phyloP scores from a whole-genome alignment of 2,888 invertebrate species.

The Rapana venosa region DNA sequence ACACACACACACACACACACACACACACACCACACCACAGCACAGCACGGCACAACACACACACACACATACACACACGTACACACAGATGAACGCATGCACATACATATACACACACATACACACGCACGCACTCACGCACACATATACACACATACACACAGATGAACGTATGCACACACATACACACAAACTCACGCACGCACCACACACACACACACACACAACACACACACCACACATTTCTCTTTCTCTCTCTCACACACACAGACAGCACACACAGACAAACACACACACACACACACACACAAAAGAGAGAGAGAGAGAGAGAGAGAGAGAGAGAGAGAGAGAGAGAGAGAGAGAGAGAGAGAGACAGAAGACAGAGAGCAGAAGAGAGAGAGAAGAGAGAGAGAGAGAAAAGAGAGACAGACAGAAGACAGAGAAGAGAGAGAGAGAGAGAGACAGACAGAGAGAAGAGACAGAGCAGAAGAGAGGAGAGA shows the following conservation, averaged over 20 bases:
- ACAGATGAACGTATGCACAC: too few relatives aligned
- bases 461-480: background rate
- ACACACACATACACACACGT: background rate
- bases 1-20: slow-evolving; percentile 1
- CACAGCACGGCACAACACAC: too few relatives aligned
- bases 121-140: background rate
- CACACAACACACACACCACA: slow-evolving; percentile 1
- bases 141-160: background rate
- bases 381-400: background rate
- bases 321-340: background rate
- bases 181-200: background rate
- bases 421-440: background rate
- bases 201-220: background rate
- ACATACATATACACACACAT: background rate
- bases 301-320: background rate
- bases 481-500: background rate
- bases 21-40: too few relatives aligned
- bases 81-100: background rate
- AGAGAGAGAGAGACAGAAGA: background rate
- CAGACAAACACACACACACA: background rate
- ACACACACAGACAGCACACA: background rate
- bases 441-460: background rate
- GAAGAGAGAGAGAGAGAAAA: background rate
- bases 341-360: background rate
- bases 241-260: too few relatives aligned